Conservation (phyloP, 2,888 invertebrate genomes). For the Cordylochernes scorpioides region DNA sequence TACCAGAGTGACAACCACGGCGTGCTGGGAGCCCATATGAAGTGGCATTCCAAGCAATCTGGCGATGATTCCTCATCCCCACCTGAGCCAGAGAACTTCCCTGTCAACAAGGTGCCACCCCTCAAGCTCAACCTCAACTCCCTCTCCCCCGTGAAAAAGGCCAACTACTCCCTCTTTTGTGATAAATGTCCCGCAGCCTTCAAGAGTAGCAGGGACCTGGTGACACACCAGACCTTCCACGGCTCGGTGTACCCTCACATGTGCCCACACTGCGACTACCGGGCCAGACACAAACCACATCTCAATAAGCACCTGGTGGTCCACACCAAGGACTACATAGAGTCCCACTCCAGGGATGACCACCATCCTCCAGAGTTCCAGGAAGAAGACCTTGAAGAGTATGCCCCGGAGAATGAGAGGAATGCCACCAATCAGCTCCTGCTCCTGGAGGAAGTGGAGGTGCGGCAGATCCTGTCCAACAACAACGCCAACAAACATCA, state of each 20-base stretch:
- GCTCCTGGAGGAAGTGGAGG: conserved; percentile 10
- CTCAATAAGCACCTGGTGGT: conserved; percentile 20
- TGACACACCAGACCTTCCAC: conserved; percentile 43
- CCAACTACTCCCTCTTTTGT: conserved; percentile 25
- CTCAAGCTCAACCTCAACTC: not conserved
- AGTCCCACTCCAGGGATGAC: conserved; percentile 3
- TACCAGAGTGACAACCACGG: conserved; percentile 45
- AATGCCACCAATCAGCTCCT: conserved; percentile 7
- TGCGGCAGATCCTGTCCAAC: conserved; percentile 6
- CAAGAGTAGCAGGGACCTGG: conserved; percentile 42
- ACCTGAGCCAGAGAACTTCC: conserved; percentile 9
- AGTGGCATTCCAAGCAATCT: conserved; percentile 32
- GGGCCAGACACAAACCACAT: conserved; percentile 22
- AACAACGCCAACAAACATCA: conserved; percentile 16
- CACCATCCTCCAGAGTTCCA: conserved; percentile 1
- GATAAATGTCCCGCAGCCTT: conserved; percentile 56
- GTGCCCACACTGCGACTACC: conserved; percentile 25
- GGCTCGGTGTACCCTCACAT: conserved; percentile 33
- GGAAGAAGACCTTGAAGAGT: no score
- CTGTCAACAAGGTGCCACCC: not conserved
- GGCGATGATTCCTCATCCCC: conserved; percentile 16
- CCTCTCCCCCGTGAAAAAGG: not conserved
- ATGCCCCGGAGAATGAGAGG: not conserved
- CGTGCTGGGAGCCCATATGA: conserved; percentile 33
- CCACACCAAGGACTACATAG: conserved; percentile 17